These are phyloP conservation scores for Leptonema lineaticorne DNA, from an alignment of 1,140 invertebrate genomes.

Conservation along the genomic window DNA sequence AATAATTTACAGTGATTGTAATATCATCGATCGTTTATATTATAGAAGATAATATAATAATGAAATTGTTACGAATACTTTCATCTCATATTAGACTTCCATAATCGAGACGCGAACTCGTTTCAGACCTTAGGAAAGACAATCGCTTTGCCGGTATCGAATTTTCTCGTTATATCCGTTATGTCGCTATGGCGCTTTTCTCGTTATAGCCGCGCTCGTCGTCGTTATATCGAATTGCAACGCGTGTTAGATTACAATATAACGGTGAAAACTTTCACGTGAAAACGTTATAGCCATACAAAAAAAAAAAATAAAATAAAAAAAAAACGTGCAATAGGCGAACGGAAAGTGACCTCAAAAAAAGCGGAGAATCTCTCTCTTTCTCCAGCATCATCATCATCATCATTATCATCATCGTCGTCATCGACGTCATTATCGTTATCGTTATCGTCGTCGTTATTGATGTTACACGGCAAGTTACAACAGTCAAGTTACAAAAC, in stretches of 20 bases:
- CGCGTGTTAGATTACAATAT: conserved; percentile 22
- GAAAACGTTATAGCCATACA: not conserved
- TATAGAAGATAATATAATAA: no score
- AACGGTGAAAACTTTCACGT: conserved; percentile 28
- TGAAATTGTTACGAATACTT: no score
- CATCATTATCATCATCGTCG: conserved; percentile 26
- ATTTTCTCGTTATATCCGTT: not conserved
- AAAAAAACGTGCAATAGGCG: not conserved
- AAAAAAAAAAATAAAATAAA: not conserved
- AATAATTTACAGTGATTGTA: no score
- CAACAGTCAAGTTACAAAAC: conserved; percentile 18
- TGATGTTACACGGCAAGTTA: not conserved
- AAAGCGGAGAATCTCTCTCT: conserved; percentile 2
- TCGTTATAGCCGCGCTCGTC: not conserved
- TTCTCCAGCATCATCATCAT: not conserved
- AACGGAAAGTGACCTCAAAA: conserved; percentile 29
- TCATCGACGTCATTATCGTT: not conserved
- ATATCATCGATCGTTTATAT: no score
- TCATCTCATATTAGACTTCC: no score
- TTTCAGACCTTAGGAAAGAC: no score
- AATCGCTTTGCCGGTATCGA: no score
- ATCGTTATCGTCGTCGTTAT: conserved; percentile 1
- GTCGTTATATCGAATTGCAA: not conserved
- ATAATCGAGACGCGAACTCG: no score
- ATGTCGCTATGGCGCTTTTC: no score